Base-by-base conservation (phyloP, 2,797 vertebrate genomes). In the Strix occidentalis region DNA sequence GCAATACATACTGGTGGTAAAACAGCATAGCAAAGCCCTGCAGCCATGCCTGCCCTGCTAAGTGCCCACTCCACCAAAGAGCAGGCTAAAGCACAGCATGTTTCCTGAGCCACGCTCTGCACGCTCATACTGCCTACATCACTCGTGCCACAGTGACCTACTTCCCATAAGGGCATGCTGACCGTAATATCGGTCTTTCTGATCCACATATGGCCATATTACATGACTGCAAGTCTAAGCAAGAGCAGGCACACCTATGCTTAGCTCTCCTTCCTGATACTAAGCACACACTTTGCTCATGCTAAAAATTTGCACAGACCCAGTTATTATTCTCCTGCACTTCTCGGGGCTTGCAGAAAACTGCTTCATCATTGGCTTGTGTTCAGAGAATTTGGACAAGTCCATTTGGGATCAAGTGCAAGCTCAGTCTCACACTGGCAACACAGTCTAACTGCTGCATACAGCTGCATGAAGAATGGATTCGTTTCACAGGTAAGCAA, bases 61-160 rank as follows among this genome's bases (percentile, higher is more conserved):
- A 25, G 10, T 4, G 21, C n/a, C 14, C 3, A 1, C 37, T 48
- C 60, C 77, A 45, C 29, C 45, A 19, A 46, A 37, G 39, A 33
- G 75, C 1, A 2, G 39, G 50, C 18, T 41, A 53, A 56, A 63
- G 48, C 56, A 64, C 24, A 48, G 28, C 2, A 1, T 0, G 1
- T 13, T 61, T 18, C 48, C 54, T 2, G 5, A 48, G 75, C 48
- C 72, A 13, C 1, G 0, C 31, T 82, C 50, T 26, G 23, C 53
- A 53, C 11, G 1, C 57, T 68, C 24, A 10, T 15, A 41, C 26
- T 31, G 45, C 41, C 16, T 4, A 33, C 15, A 35, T 35, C 65
- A 29, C 46, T 26, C 31, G 13, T 68, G 60, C 28, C 75, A 53
- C 26, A 54, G 39, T 16, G 68, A 66, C 37, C 11, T 21, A 6